Evolutionary conservation across 2,113 vertebrate genomes (phyloP).

Genomic region (Acinonyx jubatus): DNA sequence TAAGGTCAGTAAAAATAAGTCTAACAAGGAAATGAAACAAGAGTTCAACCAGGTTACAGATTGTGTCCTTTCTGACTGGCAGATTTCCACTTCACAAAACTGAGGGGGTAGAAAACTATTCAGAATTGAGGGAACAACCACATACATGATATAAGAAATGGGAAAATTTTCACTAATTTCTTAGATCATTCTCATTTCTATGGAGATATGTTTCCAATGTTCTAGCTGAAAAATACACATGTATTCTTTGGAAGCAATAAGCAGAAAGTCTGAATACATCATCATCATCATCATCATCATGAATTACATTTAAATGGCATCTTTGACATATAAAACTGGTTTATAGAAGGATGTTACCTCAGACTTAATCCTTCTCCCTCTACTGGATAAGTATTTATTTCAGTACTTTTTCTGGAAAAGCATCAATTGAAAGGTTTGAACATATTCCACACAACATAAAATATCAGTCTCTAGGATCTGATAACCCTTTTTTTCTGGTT

Average conservation of each 20-base stretch:
- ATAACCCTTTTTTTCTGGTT: neutral
- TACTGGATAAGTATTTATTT: constrained; percentile 50
- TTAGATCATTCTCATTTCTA: constrained; percentile 26
- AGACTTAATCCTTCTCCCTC: constrained; percentile 56
- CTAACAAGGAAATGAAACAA: constrained; percentile 36
- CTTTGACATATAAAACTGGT: constrained; percentile 52
- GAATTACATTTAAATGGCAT: constrained; percentile 48
- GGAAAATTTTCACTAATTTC: constrained; percentile 25
- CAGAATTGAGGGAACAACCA: neutral
- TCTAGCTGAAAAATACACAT: constrained; percentile 7
- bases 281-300: constrained; percentile 7
- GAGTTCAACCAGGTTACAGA: neutral
- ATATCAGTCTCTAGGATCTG: neutral
- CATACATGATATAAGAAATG: neutral
- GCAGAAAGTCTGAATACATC: neutral
- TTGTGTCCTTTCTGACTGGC: neutral
- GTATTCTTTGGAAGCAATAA: neutral
- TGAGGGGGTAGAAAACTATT: neutral
- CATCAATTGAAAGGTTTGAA: constrained; percentile 4
- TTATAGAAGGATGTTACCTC: constrained; percentile 51
- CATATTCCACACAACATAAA: constrained; percentile 4
- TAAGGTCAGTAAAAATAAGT: constrained; percentile 3
- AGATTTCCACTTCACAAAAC: neutral
- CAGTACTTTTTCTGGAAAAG: constrained; percentile 49
- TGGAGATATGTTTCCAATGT: neutral